phyloP scores from a whole-genome alignment of 1,140 invertebrate species.

The Hyles euphorbiae region DNA sequence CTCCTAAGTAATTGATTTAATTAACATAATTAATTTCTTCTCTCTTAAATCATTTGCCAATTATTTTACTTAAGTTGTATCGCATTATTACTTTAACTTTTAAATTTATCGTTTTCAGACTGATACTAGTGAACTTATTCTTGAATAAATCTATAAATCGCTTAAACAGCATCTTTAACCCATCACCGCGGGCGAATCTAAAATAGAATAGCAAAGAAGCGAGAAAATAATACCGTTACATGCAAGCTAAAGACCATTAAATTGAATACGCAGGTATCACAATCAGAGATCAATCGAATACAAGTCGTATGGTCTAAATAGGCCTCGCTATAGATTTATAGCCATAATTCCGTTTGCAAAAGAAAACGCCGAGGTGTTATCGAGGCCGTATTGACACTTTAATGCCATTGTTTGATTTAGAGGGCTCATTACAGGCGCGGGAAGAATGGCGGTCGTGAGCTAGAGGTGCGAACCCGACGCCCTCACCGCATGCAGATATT shows the following conservation, averaged over 20 bases:
- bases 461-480: constrained; percentile 35
- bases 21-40: no score
- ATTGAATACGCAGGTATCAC: no score
- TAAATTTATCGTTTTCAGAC: no score
- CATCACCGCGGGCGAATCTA: no score
- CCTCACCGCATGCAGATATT: constrained; percentile 31
- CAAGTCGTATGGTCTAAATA: constrained; percentile 40
- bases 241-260: no score
- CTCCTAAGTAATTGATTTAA: no score
- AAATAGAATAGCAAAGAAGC: no score
- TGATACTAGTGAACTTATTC: no score
- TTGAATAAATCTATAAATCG: no score
- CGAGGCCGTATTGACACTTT: constrained; percentile 69
- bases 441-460: constrained; percentile 60
- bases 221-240: no score
- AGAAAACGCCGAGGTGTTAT: constrained; percentile 70
- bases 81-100: no score
- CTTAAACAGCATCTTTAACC: no score
- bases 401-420: constrained; percentile 75
- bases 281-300: constrained; percentile 14
- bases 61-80: neutral
- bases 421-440: constrained; percentile 62
- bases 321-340: constrained; percentile 55
- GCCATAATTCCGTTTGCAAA: constrained; percentile 63
- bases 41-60: neutral